Base-by-base conservation (phyloP, 2,113 vertebrate species). In the Chloropsis hardwickii region DNA sequence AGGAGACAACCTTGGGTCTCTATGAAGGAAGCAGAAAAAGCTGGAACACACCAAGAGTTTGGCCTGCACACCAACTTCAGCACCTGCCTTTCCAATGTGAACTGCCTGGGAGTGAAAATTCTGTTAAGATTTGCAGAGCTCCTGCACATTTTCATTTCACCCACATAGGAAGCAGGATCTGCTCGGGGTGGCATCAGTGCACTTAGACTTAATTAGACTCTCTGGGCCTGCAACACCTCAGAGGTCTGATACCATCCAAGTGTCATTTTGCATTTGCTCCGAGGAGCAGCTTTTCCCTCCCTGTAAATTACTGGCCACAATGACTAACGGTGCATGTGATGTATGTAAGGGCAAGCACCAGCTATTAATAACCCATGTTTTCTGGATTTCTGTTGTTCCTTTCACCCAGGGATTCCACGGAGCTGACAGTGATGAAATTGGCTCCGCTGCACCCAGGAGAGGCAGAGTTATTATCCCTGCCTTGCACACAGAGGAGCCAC, bases 301-400 rank as follows among this genome's bases (percentile, higher is more conserved):
- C 82, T 40, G 60, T 80, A 96, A 97, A 90, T 97, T 92, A 94
- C 15, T 71, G 90, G 82, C 72, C 64, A 94, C 90, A 56, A 16
- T 65, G 93, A 95, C 86, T 88, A 96, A 88, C n/a, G 4, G 77
- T 69, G 64, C 85, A 72, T 71, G 67, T 92, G 90, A 96, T 86
- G 90, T 93, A 93, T 42, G 48, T 66, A 78, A 94, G 93, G 90
- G 88, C 90, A 88, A 90, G 85, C 71, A 88, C 56, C 79, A 66
- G 80, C 79, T 94, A 95, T 96, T 96, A 96, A 96, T 94, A 97
- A 96, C 67, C 67, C 29, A 12, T 62, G 79, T 70, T 95, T 97
- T 80, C 79, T 56, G 48, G 27, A 92, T 90, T 96, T 93, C 79
- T 93, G 79, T 47, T 88, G 64, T 81, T 92, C 82, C 64, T 86